These are phyloP conservation scores for Axinella damicornis DNA, from an alignment of 37 sponge, comb jelly and placozoan genomes.

Conservation along the genomic window DNA sequence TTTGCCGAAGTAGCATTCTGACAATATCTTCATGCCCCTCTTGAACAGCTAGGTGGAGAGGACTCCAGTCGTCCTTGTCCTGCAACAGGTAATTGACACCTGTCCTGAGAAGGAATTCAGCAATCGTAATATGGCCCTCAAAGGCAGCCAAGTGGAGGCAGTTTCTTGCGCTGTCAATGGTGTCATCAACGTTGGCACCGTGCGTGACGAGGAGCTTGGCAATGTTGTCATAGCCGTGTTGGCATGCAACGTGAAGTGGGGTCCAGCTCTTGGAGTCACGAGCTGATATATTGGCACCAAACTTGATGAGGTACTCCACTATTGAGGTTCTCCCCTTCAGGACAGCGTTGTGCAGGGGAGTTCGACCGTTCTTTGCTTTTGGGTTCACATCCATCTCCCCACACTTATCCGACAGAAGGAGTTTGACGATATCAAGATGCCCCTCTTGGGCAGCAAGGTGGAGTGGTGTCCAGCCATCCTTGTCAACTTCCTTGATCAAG, in stretches of 20 bases:
- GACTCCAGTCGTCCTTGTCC: constrained; percentile 87
- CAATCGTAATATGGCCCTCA: constrained; percentile 70
- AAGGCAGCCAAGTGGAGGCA: constrained; percentile 82
- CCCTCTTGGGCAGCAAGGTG: constrained; percentile 87
- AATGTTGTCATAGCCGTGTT: constrained; percentile 70
- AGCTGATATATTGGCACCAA: constrained; percentile 48
- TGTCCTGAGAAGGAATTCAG: constrained; percentile 55
- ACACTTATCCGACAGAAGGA: constrained; percentile 32
- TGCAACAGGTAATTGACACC: constrained; percentile 58
- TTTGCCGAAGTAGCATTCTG: constrained; percentile 33
- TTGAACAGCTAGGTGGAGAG: constrained; percentile 83
- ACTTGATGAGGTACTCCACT: constrained; percentile 32
- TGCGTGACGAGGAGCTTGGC: constrained; percentile 57
- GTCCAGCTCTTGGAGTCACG: constrained; percentile 76
- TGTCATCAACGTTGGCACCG: constrained; percentile 53
- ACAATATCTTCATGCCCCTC: constrained; percentile 76
- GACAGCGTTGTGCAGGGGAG: constrained; percentile 84
- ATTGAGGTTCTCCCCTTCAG: constrained; percentile 65
- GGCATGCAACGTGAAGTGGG: constrained; percentile 81
- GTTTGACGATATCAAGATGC: constrained; percentile 67
- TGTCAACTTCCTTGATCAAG: constrained; percentile 46
- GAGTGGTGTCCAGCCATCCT: constrained; percentile 88
- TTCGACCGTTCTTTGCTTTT: constrained; percentile 76
- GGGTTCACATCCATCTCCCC: constrained; percentile 31
- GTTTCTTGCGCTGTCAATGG: constrained; percentile 75